Evolutionary conservation across 2,113 vertebrate genomes (phyloP).

Genomic region (Crocuta crocuta): DNA sequence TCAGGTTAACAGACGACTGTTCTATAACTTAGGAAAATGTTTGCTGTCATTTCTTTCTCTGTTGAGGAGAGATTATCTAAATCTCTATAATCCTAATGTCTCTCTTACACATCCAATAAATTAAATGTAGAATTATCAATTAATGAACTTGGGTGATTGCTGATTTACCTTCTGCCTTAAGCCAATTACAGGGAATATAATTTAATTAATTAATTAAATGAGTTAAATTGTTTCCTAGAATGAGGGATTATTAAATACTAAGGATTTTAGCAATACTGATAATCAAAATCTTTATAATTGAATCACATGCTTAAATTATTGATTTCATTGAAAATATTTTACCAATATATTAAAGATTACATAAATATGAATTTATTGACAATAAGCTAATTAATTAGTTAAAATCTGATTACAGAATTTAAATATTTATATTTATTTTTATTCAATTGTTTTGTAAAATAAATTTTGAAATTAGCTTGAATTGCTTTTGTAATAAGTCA

Average conservation of each 20-base stretch:
- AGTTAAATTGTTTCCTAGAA: not conserved
- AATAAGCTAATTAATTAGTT: not conserved
- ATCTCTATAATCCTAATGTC: not conserved
- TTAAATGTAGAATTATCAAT: not conserved
- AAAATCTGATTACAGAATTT: not conserved
- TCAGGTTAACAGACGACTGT: not conserved
- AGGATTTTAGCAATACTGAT: not conserved
- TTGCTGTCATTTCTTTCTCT: not conserved
- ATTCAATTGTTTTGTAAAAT: not conserved
- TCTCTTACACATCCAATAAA: not conserved
- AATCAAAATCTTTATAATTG: not conserved
- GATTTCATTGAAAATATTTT: not conserved
- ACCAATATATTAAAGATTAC: not conserved
- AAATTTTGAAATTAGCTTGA: not conserved
- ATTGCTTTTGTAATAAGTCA: not conserved
- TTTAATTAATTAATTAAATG: not conserved
- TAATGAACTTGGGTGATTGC: not conserved
- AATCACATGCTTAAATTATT: not conserved
- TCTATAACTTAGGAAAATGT: not conserved
- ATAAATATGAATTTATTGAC: not conserved
- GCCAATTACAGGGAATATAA: not conserved
- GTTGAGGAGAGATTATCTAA: not conserved
- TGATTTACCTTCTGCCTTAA: not conserved
- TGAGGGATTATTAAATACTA: not conserved
- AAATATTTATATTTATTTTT: conserved; percentile 7